Evolutionary conservation across 2,113 vertebrate genomes (phyloP).

Genomic region (Catharus bicknelli): DNA sequence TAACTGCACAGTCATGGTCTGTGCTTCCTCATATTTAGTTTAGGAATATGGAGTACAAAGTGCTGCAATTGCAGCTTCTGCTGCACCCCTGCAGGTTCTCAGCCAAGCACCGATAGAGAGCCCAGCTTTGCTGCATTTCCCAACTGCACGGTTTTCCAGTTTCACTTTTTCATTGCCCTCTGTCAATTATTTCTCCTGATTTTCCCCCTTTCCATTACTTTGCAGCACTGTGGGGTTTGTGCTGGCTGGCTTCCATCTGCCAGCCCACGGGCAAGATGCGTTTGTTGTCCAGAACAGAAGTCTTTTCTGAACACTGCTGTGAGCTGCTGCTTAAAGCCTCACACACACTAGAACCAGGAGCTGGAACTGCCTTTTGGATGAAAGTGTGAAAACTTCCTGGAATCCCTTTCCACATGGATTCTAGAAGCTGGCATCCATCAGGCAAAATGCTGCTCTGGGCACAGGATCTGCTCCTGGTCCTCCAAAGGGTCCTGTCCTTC

Average conservation of each 20-base stretch:
- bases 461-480: background rate
- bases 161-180: background rate
- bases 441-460: background rate
- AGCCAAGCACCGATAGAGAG: background rate
- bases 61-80: background rate
- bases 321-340: background rate
- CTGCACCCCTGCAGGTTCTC: background rate
- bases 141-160: background rate
- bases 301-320: background rate
- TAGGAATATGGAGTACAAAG: background rate
- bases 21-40: background rate
- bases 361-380: background rate
- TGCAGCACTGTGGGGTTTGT: background rate
- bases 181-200: background rate
- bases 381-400: background rate
- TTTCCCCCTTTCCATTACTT: background rate
- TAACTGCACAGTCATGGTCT: background rate
- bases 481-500: background rate
- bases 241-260: constrained; percentile 1
- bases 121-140: background rate
- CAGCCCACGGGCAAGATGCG: background rate
- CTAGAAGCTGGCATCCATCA: background rate
- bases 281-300: constrained; percentile 17
- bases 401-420: background rate
- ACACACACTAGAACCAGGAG: background rate